Percentiles rank a stretch among this genome's conserved stretches.
These are phyloP conservation scores for Symphodus melops DNA, from an alignment of 2,113 vertebrate genomes.

Conservation along the genomic window DNA sequence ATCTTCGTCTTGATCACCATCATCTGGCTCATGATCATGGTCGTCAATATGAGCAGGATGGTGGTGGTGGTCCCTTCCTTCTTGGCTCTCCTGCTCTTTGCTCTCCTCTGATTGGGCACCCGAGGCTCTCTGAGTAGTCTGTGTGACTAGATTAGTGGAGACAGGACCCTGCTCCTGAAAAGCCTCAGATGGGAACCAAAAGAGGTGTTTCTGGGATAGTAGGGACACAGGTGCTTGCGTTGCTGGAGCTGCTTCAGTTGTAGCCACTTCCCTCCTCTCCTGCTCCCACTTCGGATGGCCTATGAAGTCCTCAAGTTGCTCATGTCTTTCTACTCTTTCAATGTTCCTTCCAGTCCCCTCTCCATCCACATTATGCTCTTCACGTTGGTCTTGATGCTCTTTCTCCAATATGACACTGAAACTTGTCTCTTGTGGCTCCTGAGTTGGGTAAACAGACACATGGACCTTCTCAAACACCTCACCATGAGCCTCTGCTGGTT, in stretches of 20 bases:
- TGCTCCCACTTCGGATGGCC: slow-evolving; percentile 38
- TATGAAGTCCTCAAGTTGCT: slow-evolving; percentile 57
- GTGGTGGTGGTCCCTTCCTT: slow-evolving; percentile 21
- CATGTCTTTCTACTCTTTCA: slow-evolving; percentile 35
- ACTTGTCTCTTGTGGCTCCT: slow-evolving; percentile 64
- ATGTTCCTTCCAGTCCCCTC: slow-evolving; percentile 22
- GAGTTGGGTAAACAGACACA: slow-evolving; percentile 27
- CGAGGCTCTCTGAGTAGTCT: slow-evolving; percentile 73
- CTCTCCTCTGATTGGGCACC: slow-evolving; percentile 73
- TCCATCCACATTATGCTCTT: slow-evolving; percentile 53
- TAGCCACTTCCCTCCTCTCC: slow-evolving; percentile 62
- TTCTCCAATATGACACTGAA: slow-evolving; percentile 37
- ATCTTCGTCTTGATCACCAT: neutral
- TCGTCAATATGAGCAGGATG: slow-evolving; percentile 22
- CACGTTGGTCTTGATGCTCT: slow-evolving; percentile 57
- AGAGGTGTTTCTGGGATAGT: slow-evolving; percentile 89
- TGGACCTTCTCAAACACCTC: slow-evolving; percentile 46
- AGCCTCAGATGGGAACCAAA: slow-evolving; percentile 90
- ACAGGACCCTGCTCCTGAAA: slow-evolving; percentile 80
- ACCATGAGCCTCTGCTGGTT: slow-evolving; percentile 62
- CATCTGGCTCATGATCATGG: slow-evolving; percentile 2
- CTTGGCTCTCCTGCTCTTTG: slow-evolving; percentile 64
- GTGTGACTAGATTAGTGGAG: slow-evolving; percentile 66
- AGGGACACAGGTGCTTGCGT: slow-evolving; percentile 86
- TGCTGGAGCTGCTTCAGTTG: slow-evolving; percentile 51